phyloP scores from a whole-genome alignment of 2,797 vertebrate species.

The Tapirus indicus region DNA sequence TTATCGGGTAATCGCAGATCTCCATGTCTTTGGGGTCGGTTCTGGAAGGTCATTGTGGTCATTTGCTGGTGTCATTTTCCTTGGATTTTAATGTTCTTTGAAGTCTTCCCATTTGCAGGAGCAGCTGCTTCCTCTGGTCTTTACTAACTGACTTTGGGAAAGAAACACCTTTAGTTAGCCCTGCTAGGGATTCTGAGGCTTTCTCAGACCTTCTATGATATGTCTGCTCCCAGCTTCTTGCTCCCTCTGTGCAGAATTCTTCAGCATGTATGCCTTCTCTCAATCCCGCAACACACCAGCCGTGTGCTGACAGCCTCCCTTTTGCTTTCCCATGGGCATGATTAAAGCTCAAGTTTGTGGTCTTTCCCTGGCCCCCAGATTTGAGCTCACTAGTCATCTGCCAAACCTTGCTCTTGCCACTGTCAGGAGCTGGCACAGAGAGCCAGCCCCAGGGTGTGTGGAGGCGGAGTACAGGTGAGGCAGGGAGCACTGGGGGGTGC shows the following conservation, averaged over 20 bases:
- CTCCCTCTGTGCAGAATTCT: not conserved
- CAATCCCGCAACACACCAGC: no score
- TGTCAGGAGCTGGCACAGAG: not conserved
- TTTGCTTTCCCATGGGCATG: not conserved
- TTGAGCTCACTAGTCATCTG: not conserved
- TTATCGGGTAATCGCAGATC: not conserved
- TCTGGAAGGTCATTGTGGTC: not conserved
- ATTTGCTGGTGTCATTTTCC: not conserved
- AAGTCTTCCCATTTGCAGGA: not conserved
- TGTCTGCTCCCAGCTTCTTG: not conserved
- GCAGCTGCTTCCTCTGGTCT: not conserved
- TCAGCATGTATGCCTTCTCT: not conserved
- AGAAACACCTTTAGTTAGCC: not conserved
- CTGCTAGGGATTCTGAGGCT: not conserved
- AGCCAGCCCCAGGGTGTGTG: not conserved
- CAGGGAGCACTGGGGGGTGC: fast-evolving
- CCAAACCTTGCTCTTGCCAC: not conserved
- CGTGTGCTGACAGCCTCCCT: not conserved
- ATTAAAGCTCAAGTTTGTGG: not conserved
- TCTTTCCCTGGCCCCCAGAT: not conserved
- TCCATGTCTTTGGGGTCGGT: not conserved
- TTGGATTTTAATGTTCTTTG: not conserved
- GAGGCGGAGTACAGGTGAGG: not conserved
- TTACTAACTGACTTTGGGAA: not conserved
- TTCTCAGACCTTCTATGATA: not conserved